Base-by-base conservation (phyloP, 2,797 vertebrate species). In the Enteromius trimaculatus region DNA sequence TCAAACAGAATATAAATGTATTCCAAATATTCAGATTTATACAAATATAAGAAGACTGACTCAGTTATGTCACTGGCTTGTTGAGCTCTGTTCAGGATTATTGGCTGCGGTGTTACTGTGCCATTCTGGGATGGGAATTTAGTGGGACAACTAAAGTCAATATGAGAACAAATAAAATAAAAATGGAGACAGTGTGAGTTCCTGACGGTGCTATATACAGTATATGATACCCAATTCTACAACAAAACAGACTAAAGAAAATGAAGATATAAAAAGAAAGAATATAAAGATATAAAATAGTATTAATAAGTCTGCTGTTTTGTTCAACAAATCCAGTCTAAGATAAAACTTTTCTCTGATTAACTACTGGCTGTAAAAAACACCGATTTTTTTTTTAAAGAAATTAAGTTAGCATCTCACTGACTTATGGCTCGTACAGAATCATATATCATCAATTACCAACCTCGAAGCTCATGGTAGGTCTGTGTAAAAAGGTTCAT, bases 101-200 rank as follows among this genome's bases (percentile, higher is more conserved):
- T 42, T 53, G 16, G 37, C 39, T 58, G 65, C 8, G 34, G n/a
- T 39, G 58, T 79, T 79, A 8, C 31, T 9, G 21, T 39, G 34
- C 9, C 34, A 23, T 75, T 13, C 51, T 14, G 21, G 14, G 31
- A 58, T 37, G 13, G 31, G 31, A 58, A 58, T 39, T 58, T 39
- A 23, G 21, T 11, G 39, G 21, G 21, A 6, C 21, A 66, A 11
- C 34, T 39, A 39, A 66, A 66, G 65, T 66, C 65, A 39, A 58
- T 76, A 58, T 39, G 21, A 76, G 51, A 76, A 23, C 51, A 76
- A 58, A 58, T 58, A 58, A 58, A 58, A 76, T 17, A 39, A 3
- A 39, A 76, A 74, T n/a, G 29, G 29, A 53, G 47, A 51, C 71
- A 53, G 47, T 64, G 6, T 64, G 60, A 66, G 34, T 39, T 37